A percentile compares a stretch with the other conserved stretches of the same genome.
Conservation (phyloP, 1,140 invertebrate genomes). For the Cotesia typhae region DNA sequence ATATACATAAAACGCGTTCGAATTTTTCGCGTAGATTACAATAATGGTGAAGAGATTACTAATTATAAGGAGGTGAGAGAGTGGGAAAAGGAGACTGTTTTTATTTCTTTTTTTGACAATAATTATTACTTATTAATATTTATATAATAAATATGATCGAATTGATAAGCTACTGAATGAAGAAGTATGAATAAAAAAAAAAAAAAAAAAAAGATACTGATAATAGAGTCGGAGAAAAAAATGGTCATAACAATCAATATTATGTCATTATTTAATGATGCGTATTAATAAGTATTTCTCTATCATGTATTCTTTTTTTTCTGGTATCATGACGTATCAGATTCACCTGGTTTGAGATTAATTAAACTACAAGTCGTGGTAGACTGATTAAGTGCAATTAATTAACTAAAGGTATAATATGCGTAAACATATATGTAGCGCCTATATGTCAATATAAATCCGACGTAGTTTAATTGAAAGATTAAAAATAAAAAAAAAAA, state of each 20-base stretch:
- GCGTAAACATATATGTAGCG: constrained; percentile 15
- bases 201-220: background rate
- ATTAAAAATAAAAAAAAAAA: constrained; percentile 2
- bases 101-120: constrained; percentile 18
- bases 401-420: constrained; percentile 2
- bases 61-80: constrained; percentile 10
- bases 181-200: constrained; percentile 7
- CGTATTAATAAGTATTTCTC: constrained; percentile 39
- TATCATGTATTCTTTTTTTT: constrained; percentile 29
- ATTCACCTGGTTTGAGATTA: constrained; percentile 41
- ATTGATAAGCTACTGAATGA: background rate
- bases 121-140: constrained; percentile 13
- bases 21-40: background rate
- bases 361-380: constrained; percentile 39
- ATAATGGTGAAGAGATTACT: constrained; percentile 2
- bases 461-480: constrained; percentile 27
- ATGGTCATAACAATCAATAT: constrained; percentile 13
- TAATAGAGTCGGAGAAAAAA: background rate
- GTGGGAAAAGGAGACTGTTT: constrained; percentile 29
- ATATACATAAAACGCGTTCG: background rate
- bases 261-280: constrained; percentile 33
- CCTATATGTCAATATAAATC: constrained; percentile 18
- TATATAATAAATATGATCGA: constrained; percentile 20
- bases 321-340: constrained; percentile 62
- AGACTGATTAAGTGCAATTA: constrained; percentile 46